Evolutionary conservation across 2,113 vertebrate genomes (phyloP).

Genomic region (Bagarius yarrelli): DNA sequence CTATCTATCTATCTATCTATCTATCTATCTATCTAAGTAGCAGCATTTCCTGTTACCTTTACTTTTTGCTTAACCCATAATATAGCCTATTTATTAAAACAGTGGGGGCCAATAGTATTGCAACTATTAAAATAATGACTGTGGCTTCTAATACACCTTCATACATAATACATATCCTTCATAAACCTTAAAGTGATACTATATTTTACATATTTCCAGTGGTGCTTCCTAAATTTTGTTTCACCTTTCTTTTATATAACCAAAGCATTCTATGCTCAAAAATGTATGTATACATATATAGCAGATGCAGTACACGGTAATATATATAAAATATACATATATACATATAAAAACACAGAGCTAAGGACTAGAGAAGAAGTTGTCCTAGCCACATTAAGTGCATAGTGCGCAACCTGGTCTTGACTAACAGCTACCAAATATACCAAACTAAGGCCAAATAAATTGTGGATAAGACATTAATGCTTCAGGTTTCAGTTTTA

Average conservation of each 20-base stretch:
- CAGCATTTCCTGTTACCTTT: background rate
- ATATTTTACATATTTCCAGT: background rate
- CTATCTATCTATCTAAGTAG: too few relatives aligned
- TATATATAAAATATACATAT: too few relatives aligned
- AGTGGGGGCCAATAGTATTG: background rate
- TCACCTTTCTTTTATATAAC: too few relatives aligned
- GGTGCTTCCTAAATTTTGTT: too few relatives aligned
- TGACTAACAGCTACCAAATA: too few relatives aligned
- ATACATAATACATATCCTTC: background rate
- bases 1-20: background rate
- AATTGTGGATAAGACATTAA: background rate
- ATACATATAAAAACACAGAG: too few relatives aligned
- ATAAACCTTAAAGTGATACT: background rate
- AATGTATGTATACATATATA: too few relatives aligned
- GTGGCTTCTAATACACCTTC: background rate
- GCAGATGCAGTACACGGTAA: too few relatives aligned
- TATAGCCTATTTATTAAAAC: background rate
- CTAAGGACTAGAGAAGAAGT: too few relatives aligned
- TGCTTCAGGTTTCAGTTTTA: background rate
- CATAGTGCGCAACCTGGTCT: too few relatives aligned
- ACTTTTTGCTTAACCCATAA: background rate
- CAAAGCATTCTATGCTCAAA: too few relatives aligned
- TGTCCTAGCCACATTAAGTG: too few relatives aligned
- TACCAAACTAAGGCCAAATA: background rate
- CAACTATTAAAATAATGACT: background rate